Percentiles rank a stretch among this genome's conserved stretches.
phyloP scores from a whole-genome alignment of 1,140 invertebrate species.

The Lerema accius region DNA sequence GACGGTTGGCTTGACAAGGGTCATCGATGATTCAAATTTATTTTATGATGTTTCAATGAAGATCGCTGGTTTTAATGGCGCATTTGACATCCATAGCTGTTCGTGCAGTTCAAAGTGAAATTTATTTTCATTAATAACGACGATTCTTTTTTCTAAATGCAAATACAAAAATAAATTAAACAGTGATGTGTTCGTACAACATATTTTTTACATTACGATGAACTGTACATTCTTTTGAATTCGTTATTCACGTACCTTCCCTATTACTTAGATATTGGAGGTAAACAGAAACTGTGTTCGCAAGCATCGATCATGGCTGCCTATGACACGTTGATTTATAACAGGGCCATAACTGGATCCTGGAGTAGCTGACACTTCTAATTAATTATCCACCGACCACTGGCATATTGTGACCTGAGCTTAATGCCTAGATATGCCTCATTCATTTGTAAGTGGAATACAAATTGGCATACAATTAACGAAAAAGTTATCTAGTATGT shows the following conservation, averaged over 20 bases:
- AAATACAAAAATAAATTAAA: too few species aligned
- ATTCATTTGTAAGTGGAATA: too few species aligned
- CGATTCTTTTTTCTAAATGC: too few species aligned
- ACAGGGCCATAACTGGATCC: slow-evolving; percentile 35
- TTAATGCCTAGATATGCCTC: slow-evolving; percentile 12
- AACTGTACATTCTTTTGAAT: too few species aligned
- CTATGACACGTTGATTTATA: slow-evolving; percentile 54
- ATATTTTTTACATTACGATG: too few species aligned
- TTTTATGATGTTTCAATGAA: slow-evolving; percentile 3
- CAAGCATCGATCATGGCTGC: slow-evolving; percentile 51
- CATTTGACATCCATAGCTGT: not conserved
- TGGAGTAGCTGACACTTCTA: slow-evolving; percentile 40
- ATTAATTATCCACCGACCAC: slow-evolving; percentile 22
- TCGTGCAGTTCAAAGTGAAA: not conserved
- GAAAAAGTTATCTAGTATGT: too few species aligned
- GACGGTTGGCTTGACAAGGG: not conserved
- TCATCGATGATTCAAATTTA: slow-evolving; percentile 11
- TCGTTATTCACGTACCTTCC: too few species aligned
- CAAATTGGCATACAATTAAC: too few species aligned
- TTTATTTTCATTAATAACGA: too few species aligned
- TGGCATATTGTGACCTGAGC: slow-evolving; percentile 14
- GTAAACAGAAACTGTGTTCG: slow-evolving; percentile 13
- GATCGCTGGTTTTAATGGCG: not conserved
- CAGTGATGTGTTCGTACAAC: too few species aligned
- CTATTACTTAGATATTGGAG: not conserved